Evolutionary conservation across 1,140 invertebrate genomes (phyloP), one percentile per base, ranked within the genome.

Genomic region (Brachionus manjavacas): DNA sequence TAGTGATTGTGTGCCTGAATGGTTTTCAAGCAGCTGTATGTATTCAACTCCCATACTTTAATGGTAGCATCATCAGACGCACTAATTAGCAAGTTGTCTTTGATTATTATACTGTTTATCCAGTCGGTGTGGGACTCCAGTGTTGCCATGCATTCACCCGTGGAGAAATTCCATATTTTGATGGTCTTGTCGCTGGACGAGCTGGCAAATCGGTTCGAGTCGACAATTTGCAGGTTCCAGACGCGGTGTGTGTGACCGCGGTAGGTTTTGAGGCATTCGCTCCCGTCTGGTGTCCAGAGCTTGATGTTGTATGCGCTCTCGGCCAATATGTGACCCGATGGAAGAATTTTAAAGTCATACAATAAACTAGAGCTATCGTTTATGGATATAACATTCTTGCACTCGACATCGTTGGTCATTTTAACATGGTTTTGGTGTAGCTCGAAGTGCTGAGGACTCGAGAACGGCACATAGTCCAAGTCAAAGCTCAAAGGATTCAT

Each of bases 21-120:
- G 99, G 90, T 89, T 99, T 96, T 95, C 99, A 98, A 25, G 96
- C 97, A 3, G 7, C 39, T 39, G 31, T 8, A 35, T 35, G 31
- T 20, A n/a, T 72, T 39, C 7, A 72, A n/a, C 4, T 72, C 68
- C 68, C 68, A 72, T 3, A 72, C 11, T 72, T 72, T 72, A 0
- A 72, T 72, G 11, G 68, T 43, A 8, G 28, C 12, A 16, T 72
- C 68, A n/a, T 72, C 68, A 7, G 68, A 72, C 12, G 68, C 68
- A n/a, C 28, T 72, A 20, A 72, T 72, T 1, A 72, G 16, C 28
- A 72, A 20, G 28, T 72, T 72, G 2, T 72, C 68, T n/a, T n/a
- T 35, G 14, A 72, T n/a, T 72, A 39, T 31, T 16, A 72, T 72
- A 20, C 31, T 39, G 28, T 72, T 72, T 20, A 72, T 39, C 68